Evolutionary conservation across 1,140 invertebrate species (phyloP), one percentile per base, ranked within the genome.

Genomic region (Chrysomallon squamiferum): DNA sequence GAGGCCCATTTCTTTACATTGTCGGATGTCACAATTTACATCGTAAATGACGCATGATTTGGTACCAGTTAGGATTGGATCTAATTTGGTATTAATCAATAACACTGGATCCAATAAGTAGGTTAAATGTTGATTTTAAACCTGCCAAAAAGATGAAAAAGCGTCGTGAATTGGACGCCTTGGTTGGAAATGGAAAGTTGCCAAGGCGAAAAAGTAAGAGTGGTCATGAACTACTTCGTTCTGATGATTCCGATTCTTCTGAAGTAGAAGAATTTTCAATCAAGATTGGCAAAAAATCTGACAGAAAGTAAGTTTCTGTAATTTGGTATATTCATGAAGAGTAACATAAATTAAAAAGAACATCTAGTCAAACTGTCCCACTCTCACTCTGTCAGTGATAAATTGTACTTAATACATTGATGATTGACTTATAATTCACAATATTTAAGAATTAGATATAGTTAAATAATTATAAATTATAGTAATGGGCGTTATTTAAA

Each of bases 61-160:
- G 15, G 15, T 38, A 7, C 5, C 15, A 38, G 35, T 38, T 38
- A 7, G 35, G 35, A 5, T 25, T 50, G 15, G 29, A 58, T 75
- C 69, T 59, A 15, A 27, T 59, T 22, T 59, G 30, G 30, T 49
- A 58, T 58, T 6, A 63, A 35, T 35, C 27, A 30, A 38, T 43
- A 35, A 73, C 71, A 61, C 71, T 77, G 73, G 80, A 82, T 47
- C 63, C 70, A 29, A 64, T 73, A 58, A 68, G 63, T 20, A 77
- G 72, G 59, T 29, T 79, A 29, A 79, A 84, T 83, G 83, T 84
- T n/a, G 79, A 81, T 33, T 82, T 82, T 68, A 82, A 84, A 73
- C 82, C 79, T 27, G 75, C 77, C 29, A 86, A 86, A 80, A 83
- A 74, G 76, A 86, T 86, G 85, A 86, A 86, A 72, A 86, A 86